These are phyloP conservation scores for Ornithoptera priamus DNA, from an alignment of 2,888 invertebrate species.

Conservation along the genomic window DNA sequence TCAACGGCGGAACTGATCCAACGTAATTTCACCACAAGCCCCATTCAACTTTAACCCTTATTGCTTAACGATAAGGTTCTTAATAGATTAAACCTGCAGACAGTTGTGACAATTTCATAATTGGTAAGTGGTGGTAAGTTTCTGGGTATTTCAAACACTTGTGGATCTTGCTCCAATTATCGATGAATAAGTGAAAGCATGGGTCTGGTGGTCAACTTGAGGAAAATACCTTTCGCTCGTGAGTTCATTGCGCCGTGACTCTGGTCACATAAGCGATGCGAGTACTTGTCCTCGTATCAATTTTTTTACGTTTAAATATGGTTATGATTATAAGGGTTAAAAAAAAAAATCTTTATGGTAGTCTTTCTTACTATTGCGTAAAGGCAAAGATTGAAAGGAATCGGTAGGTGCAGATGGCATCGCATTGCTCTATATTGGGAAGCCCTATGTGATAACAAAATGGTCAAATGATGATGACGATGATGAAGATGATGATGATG, in stretches of 20 bases:
- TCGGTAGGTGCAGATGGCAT: too few relatives aligned
- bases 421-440: too few relatives aligned
- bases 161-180: slow-evolving; percentile 28
- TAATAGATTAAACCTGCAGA: neutral
- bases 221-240: slow-evolving; percentile 13
- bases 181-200: slow-evolving; percentile 30
- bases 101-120: slow-evolving; percentile 1
- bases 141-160: slow-evolving; percentile 27
- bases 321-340: too few relatives aligned
- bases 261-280: neutral
- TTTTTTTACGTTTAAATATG: too few relatives aligned
- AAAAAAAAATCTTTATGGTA: too few relatives aligned
- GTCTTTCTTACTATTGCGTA: too few relatives aligned
- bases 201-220: neutral
- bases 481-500: too few relatives aligned
- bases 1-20: slow-evolving; percentile 18
- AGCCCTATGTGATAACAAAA: too few relatives aligned
- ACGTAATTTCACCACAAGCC: neutral
- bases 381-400: too few relatives aligned
- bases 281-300: too few relatives aligned
- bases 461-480: too few relatives aligned
- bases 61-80: slow-evolving; percentile 10
- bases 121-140: slow-evolving; percentile 14
- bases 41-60: slow-evolving; percentile 1
- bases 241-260: slow-evolving; percentile 7